Evolutionary conservation across 2,113 vertebrate species (phyloP).

Genomic region (Bos indicus): DNA sequence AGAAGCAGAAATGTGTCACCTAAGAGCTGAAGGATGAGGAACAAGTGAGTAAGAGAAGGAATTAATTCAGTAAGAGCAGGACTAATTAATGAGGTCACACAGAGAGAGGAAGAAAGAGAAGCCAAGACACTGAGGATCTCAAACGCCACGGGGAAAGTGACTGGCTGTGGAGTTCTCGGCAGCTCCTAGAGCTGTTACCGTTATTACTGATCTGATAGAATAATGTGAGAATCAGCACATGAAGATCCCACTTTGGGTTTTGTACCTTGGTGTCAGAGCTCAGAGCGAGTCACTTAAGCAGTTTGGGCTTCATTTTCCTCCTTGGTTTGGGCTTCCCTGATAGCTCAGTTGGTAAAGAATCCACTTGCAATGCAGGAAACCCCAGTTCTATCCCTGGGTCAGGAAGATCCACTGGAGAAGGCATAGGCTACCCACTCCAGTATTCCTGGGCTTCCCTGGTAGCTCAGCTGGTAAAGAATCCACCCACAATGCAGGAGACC

Average conservation of each 20-base stretch:
- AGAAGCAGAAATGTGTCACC: neutral
- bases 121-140: neutral
- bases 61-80: neutral
- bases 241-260: neutral
- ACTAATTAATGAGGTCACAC: neutral
- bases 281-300: conserved; percentile 1
- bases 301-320: neutral
- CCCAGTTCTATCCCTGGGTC: too few species aligned
- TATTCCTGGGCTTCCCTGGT: neutral
- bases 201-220: neutral
- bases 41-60: neutral
- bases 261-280: neutral
- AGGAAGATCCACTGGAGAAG: too few species aligned
- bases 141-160: neutral
- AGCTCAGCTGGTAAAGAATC: too few species aligned
- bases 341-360: too few species aligned
- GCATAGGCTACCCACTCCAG: too few species aligned
- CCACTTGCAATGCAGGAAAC: too few species aligned
- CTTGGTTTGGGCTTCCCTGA: neutral
- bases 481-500: too few species aligned
- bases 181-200: neutral
- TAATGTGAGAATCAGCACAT: neutral
- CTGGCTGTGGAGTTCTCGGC: neutral
- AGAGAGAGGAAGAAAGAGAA: neutral
- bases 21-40: neutral